These are phyloP conservation scores for Brachionus calyciflorus DNA, from an alignment of 1,140 invertebrate species.

Conservation along the genomic window DNA sequence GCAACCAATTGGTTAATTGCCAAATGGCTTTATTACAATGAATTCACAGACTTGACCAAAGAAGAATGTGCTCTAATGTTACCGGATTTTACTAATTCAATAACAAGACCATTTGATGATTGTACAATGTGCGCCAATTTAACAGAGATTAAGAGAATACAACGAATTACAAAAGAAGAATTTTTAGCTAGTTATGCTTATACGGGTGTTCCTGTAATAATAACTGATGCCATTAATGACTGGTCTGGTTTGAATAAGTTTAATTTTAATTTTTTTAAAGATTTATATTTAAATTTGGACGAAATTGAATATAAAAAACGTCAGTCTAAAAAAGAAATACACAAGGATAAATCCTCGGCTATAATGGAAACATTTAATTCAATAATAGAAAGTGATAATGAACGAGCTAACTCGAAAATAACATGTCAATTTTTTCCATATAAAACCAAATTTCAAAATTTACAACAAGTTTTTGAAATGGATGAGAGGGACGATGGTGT, in stretches of 20 bases:
- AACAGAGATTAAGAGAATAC: slow-evolving; percentile 65
- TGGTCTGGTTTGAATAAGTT: slow-evolving; percentile 73
- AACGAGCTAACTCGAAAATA: slow-evolving; percentile 42
- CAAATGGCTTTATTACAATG: slow-evolving; percentile 26
- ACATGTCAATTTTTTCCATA: slow-evolving; percentile 85
- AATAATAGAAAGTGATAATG: slow-evolving; percentile 23
- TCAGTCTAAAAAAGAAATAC: slow-evolving; percentile 13
- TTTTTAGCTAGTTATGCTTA: slow-evolving; percentile 74
- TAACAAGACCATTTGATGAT: slow-evolving; percentile 71
- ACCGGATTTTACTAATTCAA: slow-evolving; percentile 64
- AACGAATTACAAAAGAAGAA: slow-evolving; percentile 66
- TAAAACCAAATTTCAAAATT: slow-evolving; percentile 72
- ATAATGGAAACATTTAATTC: slow-evolving; percentile 26
- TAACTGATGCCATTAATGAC: slow-evolving; percentile 71
- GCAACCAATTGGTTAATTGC: neutral
- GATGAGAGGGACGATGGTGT: slow-evolving; percentile 66
- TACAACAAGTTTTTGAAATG: slow-evolving; percentile 72
- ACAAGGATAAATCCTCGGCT: neutral
- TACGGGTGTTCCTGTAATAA: slow-evolving; percentile 71
- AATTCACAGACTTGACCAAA: slow-evolving; percentile 33
- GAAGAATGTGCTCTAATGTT: slow-evolving; percentile 62
- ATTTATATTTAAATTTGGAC: slow-evolving; percentile 66
- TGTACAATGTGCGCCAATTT: slow-evolving; percentile 72
- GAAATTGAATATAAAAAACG: neutral
- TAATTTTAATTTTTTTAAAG: slow-evolving; percentile 73